phyloP scores from a whole-genome alignment of 2,113 vertebrate genomes.

The Melospiza melodia region DNA sequence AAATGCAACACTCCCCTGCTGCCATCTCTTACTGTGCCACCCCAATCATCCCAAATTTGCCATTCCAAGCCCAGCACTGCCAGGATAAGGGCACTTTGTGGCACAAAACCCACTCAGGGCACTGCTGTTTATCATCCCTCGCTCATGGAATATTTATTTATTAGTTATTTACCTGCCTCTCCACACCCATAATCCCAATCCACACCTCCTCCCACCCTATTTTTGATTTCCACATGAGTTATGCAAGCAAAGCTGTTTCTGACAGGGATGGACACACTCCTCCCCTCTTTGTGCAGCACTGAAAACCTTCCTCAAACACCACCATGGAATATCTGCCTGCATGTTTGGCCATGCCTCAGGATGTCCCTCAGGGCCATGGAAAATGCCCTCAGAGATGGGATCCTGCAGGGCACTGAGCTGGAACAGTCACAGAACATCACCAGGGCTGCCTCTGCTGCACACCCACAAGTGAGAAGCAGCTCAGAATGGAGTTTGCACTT shows the following conservation, averaged over 20 bases:
- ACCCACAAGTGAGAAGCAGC: background rate
- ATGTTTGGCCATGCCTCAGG: background rate
- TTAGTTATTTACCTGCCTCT: background rate
- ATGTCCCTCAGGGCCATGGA: background rate
- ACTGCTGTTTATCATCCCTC: background rate
- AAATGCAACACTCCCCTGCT: background rate
- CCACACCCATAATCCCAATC: background rate
- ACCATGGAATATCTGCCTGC: background rate
- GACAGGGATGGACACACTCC: background rate
- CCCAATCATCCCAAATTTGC: background rate
- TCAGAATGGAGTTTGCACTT: background rate
- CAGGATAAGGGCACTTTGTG: background rate
- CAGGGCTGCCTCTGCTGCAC: background rate
- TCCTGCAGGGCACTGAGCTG: background rate
- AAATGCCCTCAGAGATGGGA: background rate
- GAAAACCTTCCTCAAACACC: background rate
- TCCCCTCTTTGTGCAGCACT: background rate
- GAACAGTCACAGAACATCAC: background rate
- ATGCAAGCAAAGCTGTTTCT: background rate
- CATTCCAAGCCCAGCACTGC: background rate
- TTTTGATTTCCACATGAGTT: background rate
- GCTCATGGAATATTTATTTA: background rate
- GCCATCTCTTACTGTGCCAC: background rate
- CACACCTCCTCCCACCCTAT: background rate
- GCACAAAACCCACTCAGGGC: background rate